Conservation (phyloP, 2,113 vertebrate species). For the Silurus asotus region DNA sequence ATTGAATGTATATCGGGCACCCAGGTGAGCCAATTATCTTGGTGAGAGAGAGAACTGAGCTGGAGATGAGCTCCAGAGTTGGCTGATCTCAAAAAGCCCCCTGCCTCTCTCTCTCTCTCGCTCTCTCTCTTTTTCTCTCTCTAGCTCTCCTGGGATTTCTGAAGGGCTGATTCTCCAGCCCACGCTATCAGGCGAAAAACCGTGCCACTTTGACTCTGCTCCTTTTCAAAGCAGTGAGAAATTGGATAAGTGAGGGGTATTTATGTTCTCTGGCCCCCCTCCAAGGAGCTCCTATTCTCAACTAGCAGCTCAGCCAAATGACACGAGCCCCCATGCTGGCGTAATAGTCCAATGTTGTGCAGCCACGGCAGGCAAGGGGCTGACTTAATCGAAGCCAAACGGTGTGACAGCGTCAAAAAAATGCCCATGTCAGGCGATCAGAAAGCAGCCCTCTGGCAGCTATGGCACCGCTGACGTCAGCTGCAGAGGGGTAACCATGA, state of each 20-base stretch:
- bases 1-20: conserved; percentile 39
- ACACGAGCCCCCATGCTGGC: conserved; percentile 39
- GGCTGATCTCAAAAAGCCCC: conserved; percentile 40
- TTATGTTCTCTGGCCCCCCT: conserved; percentile 49
- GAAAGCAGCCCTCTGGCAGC: conserved; percentile 65
- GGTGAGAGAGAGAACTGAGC: conserved; percentile 42
- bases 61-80: conserved; percentile 45
- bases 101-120: conserved; percentile 34
- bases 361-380: conserved; percentile 28
- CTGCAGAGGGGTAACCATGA: conserved; percentile 69
- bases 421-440: conserved; percentile 67
- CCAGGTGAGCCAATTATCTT: conserved; percentile 54
- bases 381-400: conserved; percentile 67
- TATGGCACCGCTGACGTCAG: conserved; percentile 59
- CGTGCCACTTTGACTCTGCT: conserved; percentile 46
- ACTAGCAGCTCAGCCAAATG: conserved; percentile 60
- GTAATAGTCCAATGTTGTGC: conserved; percentile 47
- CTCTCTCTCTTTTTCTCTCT: not conserved
- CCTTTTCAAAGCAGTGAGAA: conserved; percentile 47
- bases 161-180: conserved; percentile 49
- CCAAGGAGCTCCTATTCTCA: conserved; percentile 55
- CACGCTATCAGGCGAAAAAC: conserved; percentile 27
- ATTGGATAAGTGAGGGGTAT: conserved; percentile 55
- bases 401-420: conserved; percentile 55
- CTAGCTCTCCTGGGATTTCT: conserved; percentile 27